Percentiles rank a stretch among this genome's conserved stretches.
phyloP scores from a whole-genome alignment of 2,797 vertebrate genomes.

The Geotrypetes seraphini region DNA sequence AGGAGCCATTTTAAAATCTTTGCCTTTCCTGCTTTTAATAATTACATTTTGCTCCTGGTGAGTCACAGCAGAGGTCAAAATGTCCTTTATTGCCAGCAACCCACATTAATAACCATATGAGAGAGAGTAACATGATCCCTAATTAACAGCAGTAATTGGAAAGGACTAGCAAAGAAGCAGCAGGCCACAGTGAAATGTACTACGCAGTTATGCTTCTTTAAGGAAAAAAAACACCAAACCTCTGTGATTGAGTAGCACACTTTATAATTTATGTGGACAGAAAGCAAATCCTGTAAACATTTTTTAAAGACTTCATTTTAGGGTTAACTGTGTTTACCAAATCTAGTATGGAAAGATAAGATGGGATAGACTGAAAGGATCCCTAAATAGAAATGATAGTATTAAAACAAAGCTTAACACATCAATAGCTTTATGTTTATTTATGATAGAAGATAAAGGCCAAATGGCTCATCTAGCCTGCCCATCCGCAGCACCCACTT shows the following conservation, averaged over 20 bases:
- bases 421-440: too few species aligned
- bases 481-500: too few species aligned
- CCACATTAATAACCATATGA: slow-evolving; percentile 34
- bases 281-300: too few species aligned
- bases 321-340: too few species aligned
- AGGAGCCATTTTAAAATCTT: slow-evolving; percentile 12
- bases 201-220: slow-evolving; percentile 14
- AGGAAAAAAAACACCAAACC: not conserved
- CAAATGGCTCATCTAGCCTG: too few species aligned
- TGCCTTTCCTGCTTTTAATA: slow-evolving; percentile 15
- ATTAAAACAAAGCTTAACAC: too few species aligned
- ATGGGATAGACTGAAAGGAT: too few species aligned
- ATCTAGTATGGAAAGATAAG: too few species aligned
- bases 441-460: too few species aligned
- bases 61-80: slow-evolving; percentile 20
- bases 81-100: slow-evolving; percentile 31
- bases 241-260: too few species aligned
- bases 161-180: slow-evolving; percentile 25
- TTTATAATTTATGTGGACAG: too few species aligned
- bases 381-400: too few species aligned
- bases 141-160: slow-evolving; percentile 36
- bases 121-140: slow-evolving; percentile 31
- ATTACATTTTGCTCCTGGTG: slow-evolving; percentile 35
- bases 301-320: not conserved
- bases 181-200: slow-evolving; percentile 19